Evolutionary conservation across 2,113 vertebrate species (phyloP).

Genomic region (Hyaena hyaena): DNA sequence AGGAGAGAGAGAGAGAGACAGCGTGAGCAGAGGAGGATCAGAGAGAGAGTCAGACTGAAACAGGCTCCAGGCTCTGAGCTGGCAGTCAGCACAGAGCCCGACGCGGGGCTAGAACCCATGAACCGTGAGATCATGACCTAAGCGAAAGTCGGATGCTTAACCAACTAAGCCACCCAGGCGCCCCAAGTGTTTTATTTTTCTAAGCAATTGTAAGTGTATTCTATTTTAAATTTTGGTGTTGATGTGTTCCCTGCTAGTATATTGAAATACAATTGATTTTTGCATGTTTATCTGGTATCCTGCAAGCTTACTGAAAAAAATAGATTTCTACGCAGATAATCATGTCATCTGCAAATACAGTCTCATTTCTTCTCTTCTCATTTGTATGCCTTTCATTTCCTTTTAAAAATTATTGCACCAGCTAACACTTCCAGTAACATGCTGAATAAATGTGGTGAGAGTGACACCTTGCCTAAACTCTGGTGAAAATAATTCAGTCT

Average conservation of each 20-base stretch:
- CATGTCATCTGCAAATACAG: not conserved
- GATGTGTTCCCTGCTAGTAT: not conserved
- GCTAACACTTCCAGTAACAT: not conserved
- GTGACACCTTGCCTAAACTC: not conserved
- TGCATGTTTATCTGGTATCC: not conserved
- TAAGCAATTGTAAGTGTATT: not conserved
- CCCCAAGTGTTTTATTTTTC: not conserved
- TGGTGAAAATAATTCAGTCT: not conserved
- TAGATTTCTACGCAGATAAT: not conserved
- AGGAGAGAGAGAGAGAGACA: too few species aligned
- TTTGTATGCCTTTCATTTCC: not conserved
- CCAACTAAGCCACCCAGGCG: too few species aligned
- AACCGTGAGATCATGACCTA: too few species aligned
- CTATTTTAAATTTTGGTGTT: not conserved
- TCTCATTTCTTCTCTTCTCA: not conserved
- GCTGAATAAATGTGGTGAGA: not conserved
- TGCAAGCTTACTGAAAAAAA: not conserved
- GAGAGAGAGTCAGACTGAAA: too few species aligned
- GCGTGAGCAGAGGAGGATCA: too few species aligned
- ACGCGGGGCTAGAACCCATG: too few species aligned
- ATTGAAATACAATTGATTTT: not conserved
- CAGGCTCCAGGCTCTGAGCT: too few species aligned
- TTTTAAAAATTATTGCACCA: not conserved
- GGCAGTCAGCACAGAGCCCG: too few species aligned
- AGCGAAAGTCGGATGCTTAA: too few species aligned